Base-by-base conservation (phyloP, 2,888 invertebrate species). In the Drosophila demipolita region DNA sequence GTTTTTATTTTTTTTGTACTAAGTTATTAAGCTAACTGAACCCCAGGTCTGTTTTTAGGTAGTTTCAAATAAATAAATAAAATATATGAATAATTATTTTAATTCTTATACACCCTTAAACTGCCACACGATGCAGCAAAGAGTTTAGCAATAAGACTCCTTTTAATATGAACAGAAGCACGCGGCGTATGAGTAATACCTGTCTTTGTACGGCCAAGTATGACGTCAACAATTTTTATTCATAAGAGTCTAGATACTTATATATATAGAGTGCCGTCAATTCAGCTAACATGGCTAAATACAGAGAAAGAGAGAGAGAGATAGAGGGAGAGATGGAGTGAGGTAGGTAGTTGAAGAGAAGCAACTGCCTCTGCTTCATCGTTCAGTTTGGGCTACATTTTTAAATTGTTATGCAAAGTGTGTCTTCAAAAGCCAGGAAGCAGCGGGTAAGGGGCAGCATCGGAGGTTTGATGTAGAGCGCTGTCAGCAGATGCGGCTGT, bases 151-250 rank as follows among this genome's bases (percentile, higher is more conserved):
- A 79, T 61, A 70, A 52, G 53, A 48, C 57, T 48, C 69, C 80
- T 66, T 53, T 73, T 73, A 78, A 73, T 85, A 74, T 68, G 70
- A 73, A 66, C 73, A 67, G 59, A 65, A 53, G 66, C 48, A 72
- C 9, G 55, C 57, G 58, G 60, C 73, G 77, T 70, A 85, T 87
- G 80, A 83, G 83, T 77, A 88, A 85, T 73, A 26, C n/a, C 35
- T 33, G 33, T 15, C 29, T 33, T 15, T 36, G 50, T n/a, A 11
- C 45, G 35, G n/a, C n/a, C 49, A 8, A 20, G 36, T 53, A 40
- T 78, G 80, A 78, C 78, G 78, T 80, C 78, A 80, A 67, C 80
- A 71, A 64, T 65, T 59, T 55, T 26, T 61, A 66, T 54, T 20
- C 63, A 66, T 23, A 63, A 50, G 62, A 26, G 62, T 55, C 23